Evolutionary conservation across 1,140 invertebrate genomes (phyloP).

Genomic region (Muscidifurax raptorellus): DNA sequence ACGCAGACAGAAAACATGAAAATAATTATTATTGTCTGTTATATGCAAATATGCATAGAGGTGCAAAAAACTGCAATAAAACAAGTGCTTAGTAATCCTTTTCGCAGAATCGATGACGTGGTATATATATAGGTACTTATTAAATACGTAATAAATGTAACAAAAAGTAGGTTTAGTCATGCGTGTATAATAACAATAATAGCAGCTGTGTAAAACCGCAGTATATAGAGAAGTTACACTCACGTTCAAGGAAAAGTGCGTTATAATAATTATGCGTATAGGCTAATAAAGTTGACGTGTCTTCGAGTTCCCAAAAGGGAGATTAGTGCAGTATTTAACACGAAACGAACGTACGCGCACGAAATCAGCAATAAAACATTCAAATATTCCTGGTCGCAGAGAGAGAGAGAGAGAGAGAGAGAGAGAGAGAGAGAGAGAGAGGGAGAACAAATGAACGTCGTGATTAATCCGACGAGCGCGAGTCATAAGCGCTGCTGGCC

Average conservation of each 20-base stretch:
- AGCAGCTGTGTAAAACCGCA: too few relatives aligned
- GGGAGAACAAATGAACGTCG: constrained; percentile 5
- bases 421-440: too few relatives aligned
- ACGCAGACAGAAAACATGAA: neutral
- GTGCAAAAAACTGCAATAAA: too few relatives aligned
- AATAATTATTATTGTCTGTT: neutral
- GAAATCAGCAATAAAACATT: constrained; percentile 26
- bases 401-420: too few relatives aligned
- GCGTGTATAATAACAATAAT: too few relatives aligned
- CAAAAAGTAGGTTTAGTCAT: too few relatives aligned
- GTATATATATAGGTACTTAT: too few relatives aligned
- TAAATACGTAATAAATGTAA: too few relatives aligned
- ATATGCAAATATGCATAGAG: too few relatives aligned
- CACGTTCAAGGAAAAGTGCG: neutral
- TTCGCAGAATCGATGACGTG: too few relatives aligned
- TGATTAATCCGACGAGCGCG: neutral
- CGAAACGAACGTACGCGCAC: neutral
- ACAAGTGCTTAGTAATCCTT: too few relatives aligned
- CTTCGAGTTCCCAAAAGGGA: neutral
- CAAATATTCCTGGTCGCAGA: constrained; percentile 19
- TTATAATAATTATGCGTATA: neutral
- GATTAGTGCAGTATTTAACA: neutral
- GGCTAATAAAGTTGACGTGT: neutral
- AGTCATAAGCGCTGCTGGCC: neutral
- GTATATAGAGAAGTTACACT: neutral